Conservation (phyloP, 1,140 invertebrate species). For the Caenorhabditis briggsae region DNA sequence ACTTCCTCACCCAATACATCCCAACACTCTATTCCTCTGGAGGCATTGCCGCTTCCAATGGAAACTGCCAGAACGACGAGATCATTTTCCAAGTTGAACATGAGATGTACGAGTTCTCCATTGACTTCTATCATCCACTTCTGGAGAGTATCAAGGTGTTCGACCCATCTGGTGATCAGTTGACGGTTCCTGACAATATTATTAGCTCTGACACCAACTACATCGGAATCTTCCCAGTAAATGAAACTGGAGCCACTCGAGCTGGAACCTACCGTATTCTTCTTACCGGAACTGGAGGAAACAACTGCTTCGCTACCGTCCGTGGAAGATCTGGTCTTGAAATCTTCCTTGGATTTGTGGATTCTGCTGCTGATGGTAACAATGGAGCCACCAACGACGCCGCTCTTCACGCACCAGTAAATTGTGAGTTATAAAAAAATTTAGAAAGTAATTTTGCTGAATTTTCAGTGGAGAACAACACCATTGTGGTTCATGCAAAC, state of each 20-base stretch:
- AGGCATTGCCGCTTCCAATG: conserved; percentile 40
- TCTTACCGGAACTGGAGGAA: conserved; percentile 10
- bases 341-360: conserved; percentile 63
- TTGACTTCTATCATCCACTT: conserved; percentile 66
- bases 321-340: conserved; percentile 62
- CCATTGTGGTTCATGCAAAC: conserved; percentile 55
- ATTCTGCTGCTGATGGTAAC: conserved; percentile 54
- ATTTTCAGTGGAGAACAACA: conserved; percentile 59
- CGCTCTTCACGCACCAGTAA: conserved; percentile 58
- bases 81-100: conserved; percentile 66
- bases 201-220: conserved; percentile 63
- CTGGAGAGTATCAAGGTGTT: conserved; percentile 42
- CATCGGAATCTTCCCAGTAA: conserved; percentile 59
- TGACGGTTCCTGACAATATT: conserved; percentile 43
- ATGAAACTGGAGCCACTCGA: conserved; percentile 55
- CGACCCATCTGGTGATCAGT: conserved; percentile 55
- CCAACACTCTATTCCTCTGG: conserved; percentile 62
- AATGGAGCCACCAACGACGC: conserved; percentile 61
- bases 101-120: conserved; percentile 65
- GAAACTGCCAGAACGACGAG: conserved; percentile 56
- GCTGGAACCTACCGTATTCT: conserved; percentile 61
- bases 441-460: background rate
- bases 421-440: background rate
- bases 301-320: conserved; percentile 55
- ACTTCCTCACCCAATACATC: conserved; percentile 63